Evolutionary conservation across 2,113 vertebrate species (phyloP), one percentile per base, ranked within the genome.

Genomic region (Brevimyrus niger): DNA sequence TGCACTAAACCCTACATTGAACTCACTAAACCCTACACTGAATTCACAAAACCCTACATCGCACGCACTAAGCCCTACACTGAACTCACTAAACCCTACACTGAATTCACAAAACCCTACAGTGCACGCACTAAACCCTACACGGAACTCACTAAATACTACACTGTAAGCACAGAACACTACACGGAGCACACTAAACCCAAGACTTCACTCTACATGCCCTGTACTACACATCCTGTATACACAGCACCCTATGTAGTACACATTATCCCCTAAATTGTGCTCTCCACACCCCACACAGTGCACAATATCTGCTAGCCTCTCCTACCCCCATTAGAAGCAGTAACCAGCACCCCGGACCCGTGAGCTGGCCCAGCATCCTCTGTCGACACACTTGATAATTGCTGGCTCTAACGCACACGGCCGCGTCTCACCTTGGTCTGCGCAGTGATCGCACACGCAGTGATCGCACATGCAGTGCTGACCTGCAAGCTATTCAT

Each of bases 401-500:
- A 31, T 38, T 76, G 69, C 69, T 76, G 31, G 27, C 11, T 76
- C 35, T 76, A 35, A 38, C n/a, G 3, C 31, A 23, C 50, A 21
- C 4, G 23, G 21, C n/a, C 11, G 27, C 21, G 15, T 87, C 35
- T 42, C 86, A 93, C 83, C 44, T 85, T 87, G 90, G 90, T 89
- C 90, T 38, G 83, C 10, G 9, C n/a, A 83, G n/a, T n/a, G n/a
- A n/a, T n/a, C 46, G 38, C 58, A 51, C 8, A 42, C 84, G 58
- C 86, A 51, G 87, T 88, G 7, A n/a, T n/a, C 46, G 38, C 58
- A 51, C 8, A 42, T 84, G 58, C 86, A 51, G 87, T 88, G 7
- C 88, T 87, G 61, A 84, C 65, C 83, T 84, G 80, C 91, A 53
- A 42, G n/a, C 84, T 42, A 21, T 38, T 87, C 55, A 89, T 88